A percentile compares a stretch with the other conserved stretches of the same genome.
These are phyloP conservation scores for Micropoecilia bifurca DNA, from an alignment of 2,797 vertebrate species.

Conservation along the genomic window DNA sequence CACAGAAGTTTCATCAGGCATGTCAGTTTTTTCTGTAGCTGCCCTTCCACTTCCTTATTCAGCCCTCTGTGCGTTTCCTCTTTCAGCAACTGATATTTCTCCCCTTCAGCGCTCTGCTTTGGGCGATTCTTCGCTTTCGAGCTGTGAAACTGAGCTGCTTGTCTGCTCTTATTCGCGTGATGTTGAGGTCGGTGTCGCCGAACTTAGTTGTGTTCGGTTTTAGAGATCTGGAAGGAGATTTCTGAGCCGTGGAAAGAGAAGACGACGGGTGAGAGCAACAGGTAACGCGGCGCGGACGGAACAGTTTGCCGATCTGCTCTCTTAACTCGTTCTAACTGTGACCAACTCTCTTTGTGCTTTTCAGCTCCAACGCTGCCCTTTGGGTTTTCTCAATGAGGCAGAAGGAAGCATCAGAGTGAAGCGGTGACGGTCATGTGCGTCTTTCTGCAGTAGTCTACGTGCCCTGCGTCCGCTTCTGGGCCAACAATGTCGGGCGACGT, in stretches of 20 bases:
- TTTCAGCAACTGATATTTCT: slow-evolving; percentile 40
- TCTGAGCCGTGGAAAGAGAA: slow-evolving; percentile 4
- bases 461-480: slow-evolving; percentile 18
- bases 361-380: slow-evolving; percentile 22
- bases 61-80: slow-evolving; percentile 62
- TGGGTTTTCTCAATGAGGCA: not conserved
- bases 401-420: slow-evolving; percentile 6
- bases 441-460: slow-evolving; percentile 25
- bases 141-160: not conserved
- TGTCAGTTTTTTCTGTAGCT: slow-evolving; percentile 58
- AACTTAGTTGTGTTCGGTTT: not conserved
- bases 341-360: slow-evolving; percentile 14
- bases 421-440: slow-evolving; percentile 11
- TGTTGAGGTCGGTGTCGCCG: not conserved
- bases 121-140: not conserved
- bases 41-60: slow-evolving; percentile 71
- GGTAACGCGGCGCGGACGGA: not conserved
- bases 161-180: not conserved
- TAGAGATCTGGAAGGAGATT: not conserved
- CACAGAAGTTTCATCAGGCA: slow-evolving; percentile 48
- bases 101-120: slow-evolving; percentile 13
- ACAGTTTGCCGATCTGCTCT: not conserved
- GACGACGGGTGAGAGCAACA: slow-evolving; percentile 49
- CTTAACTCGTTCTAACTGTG: not conserved
- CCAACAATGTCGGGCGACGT: slow-evolving; percentile 77